Percentiles rank a stretch among this genome's conserved stretches.
Conservation (phyloP, 2,888 invertebrate species). For the Nomada lathburiana region DNA sequence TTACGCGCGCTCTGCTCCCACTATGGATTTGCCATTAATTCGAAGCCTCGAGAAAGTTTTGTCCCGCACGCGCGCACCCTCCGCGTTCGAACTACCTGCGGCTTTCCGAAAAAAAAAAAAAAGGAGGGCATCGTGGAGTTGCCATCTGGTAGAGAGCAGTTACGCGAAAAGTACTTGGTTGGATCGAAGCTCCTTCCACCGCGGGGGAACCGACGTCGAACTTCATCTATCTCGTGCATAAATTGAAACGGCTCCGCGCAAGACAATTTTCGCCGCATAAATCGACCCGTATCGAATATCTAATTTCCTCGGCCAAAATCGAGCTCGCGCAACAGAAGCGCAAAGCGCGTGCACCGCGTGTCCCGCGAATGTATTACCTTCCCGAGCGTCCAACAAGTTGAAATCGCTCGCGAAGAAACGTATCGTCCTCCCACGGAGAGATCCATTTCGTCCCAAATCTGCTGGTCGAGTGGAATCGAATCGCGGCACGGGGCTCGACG, state of each 20-base stretch:
- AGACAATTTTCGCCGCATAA: no score
- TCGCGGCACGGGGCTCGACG: no score
- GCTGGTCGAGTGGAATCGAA: not conserved
- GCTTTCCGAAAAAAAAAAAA: conserved; percentile 66
- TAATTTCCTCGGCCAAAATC: no score
- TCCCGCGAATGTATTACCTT: no score
- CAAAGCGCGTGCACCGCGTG: no score
- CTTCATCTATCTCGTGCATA: no score
- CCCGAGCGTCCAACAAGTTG: not conserved
- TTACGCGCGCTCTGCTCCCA: conserved; percentile 72
- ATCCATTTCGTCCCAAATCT: not conserved
- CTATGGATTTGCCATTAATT: conserved; percentile 83
- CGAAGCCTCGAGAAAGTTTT: conserved; percentile 76
- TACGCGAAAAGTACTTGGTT: conserved; percentile 7
- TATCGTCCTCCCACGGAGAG: not conserved
- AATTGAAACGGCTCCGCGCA: no score
- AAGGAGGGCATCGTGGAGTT: conserved; percentile 52
- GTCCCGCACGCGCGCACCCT: conserved; percentile 72
- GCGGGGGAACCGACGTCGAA: not conserved
- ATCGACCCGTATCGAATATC: no score
- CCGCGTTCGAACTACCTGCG: conserved; percentile 72
- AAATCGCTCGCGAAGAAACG: not conserved
- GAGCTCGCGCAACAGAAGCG: no score
- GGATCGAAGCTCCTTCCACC: no score
- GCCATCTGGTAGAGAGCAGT: conserved; percentile 55